Conservation (phyloP, 2,888 invertebrate species). For the Halictus quadricinctus region DNA sequence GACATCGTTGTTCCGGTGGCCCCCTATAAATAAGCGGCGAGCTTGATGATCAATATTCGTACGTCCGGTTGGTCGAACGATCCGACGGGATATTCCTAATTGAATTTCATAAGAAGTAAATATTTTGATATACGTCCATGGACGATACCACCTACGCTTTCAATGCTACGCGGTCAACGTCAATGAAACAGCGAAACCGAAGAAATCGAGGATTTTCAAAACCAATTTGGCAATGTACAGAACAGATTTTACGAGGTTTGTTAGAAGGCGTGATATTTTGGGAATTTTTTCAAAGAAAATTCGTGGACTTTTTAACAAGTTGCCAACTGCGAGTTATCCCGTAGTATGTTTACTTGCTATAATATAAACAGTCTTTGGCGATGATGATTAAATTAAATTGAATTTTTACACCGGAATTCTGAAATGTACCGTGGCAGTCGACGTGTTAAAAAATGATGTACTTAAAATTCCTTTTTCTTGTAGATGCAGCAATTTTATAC, state of each 20-base stretch:
- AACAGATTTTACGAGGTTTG: not conserved
- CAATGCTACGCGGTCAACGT: not conserved
- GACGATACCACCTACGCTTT: not conserved
- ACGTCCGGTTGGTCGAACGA: constrained; percentile 56
- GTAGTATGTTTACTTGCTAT: too few relatives aligned
- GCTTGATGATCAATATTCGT: constrained; percentile 65
- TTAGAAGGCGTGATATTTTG: not conserved
- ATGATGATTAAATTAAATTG: too few relatives aligned
- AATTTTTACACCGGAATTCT: too few relatives aligned
- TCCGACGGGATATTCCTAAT: constrained; percentile 57
- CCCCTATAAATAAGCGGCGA: constrained; percentile 62
- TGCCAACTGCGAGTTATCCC: too few relatives aligned
- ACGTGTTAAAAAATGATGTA: too few relatives aligned
- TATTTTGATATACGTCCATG: constrained; percentile 33
- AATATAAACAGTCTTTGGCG: too few relatives aligned
- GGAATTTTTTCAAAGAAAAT: not conserved
- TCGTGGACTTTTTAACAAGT: not conserved
- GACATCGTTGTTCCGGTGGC: constrained; percentile 62
- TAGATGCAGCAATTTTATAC: too few relatives aligned
- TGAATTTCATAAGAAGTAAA: constrained; percentile 51
- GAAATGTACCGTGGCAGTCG: too few relatives aligned
- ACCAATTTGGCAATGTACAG: not conserved
- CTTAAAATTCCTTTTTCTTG: too few relatives aligned
- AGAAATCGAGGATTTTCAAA: not conserved
- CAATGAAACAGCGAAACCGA: not conserved